These are phyloP conservation scores for Toxotes jaculatrix DNA, from an alignment of 2,113 vertebrate species.

Conservation along the genomic window DNA sequence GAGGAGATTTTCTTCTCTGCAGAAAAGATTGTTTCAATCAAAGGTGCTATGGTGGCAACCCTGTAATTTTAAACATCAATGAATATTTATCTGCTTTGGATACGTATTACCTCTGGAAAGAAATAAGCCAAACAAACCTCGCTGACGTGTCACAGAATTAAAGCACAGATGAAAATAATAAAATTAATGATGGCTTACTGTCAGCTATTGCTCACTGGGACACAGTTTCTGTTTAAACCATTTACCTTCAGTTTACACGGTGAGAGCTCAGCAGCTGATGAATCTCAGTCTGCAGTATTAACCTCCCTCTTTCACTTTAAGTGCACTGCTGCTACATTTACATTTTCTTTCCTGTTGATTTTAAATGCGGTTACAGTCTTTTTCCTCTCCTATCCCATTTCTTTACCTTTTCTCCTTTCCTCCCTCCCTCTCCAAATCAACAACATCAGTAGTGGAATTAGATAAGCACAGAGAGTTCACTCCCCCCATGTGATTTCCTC, in stretches of 20 bases:
- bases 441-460: constrained; percentile 30
- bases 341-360: background rate
- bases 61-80: background rate
- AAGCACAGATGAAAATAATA: background rate
- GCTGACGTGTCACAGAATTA: background rate
- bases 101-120: background rate
- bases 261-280: background rate
- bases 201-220: background rate
- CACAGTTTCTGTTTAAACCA: background rate
- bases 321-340: background rate
- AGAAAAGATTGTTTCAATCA: background rate
- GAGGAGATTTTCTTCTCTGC: background rate
- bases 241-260: background rate
- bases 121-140: background rate
- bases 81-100: background rate
- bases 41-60: background rate
- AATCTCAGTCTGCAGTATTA: background rate
- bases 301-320: background rate
- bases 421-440: background rate
- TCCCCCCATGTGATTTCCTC: constrained; percentile 38
- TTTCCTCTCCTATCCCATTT: background rate
- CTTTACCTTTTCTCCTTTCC: constrained; percentile 8
- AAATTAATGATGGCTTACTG: background rate
- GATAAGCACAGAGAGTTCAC: constrained; percentile 19
- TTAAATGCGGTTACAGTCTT: background rate